phyloP scores from a whole-genome alignment of 1,140 invertebrate species.

The Drosophila obscura region DNA sequence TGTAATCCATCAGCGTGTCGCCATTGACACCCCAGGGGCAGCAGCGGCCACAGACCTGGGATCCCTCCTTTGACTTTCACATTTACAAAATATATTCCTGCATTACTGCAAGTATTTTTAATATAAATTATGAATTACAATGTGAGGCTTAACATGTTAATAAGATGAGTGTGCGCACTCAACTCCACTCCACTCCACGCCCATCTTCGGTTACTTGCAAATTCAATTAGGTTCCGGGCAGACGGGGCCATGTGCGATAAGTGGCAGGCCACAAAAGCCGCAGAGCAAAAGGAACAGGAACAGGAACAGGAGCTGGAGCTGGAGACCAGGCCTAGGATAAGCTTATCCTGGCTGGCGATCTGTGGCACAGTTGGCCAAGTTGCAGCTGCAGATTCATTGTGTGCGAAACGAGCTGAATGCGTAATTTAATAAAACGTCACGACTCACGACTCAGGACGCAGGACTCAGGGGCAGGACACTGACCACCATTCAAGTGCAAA shows the following conservation, averaged over 20 bases:
- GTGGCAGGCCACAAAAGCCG: constrained; percentile 57
- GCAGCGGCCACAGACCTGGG: background rate
- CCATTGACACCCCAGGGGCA: constrained; percentile 57
- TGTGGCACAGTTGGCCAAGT: constrained; percentile 27
- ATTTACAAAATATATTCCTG: constrained; percentile 10
- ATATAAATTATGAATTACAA: constrained; percentile 65
- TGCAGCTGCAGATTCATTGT: constrained; percentile 61
- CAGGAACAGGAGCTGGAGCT: constrained; percentile 1
- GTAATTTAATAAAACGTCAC: constrained; percentile 70
- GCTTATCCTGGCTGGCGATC: constrained; percentile 57
- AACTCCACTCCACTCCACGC: too few relatives aligned
- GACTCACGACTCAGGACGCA: constrained; percentile 9
- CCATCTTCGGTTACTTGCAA: constrained; percentile 32
- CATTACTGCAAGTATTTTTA: background rate
- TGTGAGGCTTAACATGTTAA: constrained; percentile 73
- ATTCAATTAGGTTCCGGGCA: constrained; percentile 63
- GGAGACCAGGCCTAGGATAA: background rate
- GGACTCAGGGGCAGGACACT: constrained; percentile 39
- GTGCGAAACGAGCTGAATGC: constrained; percentile 75
- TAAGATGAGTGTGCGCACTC: constrained; percentile 42
- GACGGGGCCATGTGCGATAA: constrained; percentile 55
- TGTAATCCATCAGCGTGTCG: constrained; percentile 74
- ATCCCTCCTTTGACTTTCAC: constrained; percentile 34
- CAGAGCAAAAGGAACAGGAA: constrained; percentile 21
- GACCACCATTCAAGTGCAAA: constrained; percentile 50